Percentiles rank a stretch among this genome's conserved stretches.
These are phyloP conservation scores for Pocillopora verrucosa DNA, from an alignment of 64 coral and sea anemone genomes.

Conservation along the genomic window DNA sequence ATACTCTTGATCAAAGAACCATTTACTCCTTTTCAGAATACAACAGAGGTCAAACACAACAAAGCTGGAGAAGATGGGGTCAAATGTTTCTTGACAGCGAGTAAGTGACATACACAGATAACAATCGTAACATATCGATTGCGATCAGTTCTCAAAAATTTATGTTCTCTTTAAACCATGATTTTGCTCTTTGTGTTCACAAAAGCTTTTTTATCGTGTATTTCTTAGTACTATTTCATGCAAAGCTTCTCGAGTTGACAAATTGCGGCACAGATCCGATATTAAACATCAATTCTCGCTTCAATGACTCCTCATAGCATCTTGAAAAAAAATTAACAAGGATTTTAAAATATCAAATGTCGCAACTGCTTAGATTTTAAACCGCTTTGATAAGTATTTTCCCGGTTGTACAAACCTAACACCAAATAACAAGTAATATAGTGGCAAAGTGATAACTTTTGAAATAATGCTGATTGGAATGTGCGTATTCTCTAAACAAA, in stretches of 20 bases:
- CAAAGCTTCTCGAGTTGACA: background rate
- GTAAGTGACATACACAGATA: conserved; percentile 21
- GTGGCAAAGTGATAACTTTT: background rate
- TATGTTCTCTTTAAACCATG: background rate
- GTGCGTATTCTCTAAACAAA: background rate
- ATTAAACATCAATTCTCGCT: background rate
- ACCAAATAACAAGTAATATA: background rate
- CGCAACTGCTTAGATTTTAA: background rate
- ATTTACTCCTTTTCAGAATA: conserved; percentile 3
- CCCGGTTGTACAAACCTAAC: background rate
- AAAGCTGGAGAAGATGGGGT: background rate
- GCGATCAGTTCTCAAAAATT: background rate
- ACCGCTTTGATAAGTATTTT: background rate
- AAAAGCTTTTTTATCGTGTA: background rate
- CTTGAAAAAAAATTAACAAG: background rate
- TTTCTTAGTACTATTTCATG: background rate
- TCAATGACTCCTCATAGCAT: background rate
- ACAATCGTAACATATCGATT: background rate
- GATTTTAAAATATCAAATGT: conserved; percentile 12
- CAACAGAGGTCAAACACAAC: conserved; percentile 16
- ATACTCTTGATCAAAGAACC: background rate
- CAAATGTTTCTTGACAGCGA: background rate
- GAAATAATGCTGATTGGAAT: background rate
- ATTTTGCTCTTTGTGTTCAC: background rate
- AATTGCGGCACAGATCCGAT: background rate